Evolutionary conservation across 2,888 invertebrate genomes (phyloP).

Genomic region (Parasteatoda lunata): DNA sequence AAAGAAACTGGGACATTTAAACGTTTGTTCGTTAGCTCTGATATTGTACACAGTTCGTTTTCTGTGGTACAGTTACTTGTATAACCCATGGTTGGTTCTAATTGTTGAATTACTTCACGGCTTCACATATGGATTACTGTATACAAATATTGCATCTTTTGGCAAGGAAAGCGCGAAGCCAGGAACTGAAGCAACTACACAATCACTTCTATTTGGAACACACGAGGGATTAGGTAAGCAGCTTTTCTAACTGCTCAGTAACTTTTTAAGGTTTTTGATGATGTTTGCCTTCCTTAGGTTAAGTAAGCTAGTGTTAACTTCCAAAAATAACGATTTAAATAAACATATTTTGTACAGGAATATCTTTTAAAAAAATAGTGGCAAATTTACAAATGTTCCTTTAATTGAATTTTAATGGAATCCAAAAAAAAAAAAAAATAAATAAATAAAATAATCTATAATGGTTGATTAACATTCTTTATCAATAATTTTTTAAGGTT

Average conservation of each 20-base stretch:
- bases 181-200: slow-evolving; percentile 84
- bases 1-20: slow-evolving; percentile 69
- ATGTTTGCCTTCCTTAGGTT: too few relatives aligned
- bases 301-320: too few relatives aligned
- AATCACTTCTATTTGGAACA: slow-evolving; percentile 88
- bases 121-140: slow-evolving; percentile 74
- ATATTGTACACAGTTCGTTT: slow-evolving; percentile 72
- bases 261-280: too few relatives aligned
- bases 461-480: too few relatives aligned
- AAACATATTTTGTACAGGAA: too few relatives aligned
- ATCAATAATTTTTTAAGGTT: too few relatives aligned
- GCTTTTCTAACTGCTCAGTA: neutral
- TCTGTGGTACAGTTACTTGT: slow-evolving; percentile 72
- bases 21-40: slow-evolving; percentile 72
- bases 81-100: slow-evolving; percentile 73
- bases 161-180: slow-evolving; percentile 87
- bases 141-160: slow-evolving; percentile 87
- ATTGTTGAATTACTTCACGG: slow-evolving; percentile 73
- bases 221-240: slow-evolving; percentile 85
- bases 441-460: too few relatives aligned
- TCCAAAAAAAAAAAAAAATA: too few relatives aligned
- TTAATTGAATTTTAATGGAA: too few relatives aligned
- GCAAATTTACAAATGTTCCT: too few relatives aligned
- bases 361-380: too few relatives aligned
- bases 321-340: too few relatives aligned